phyloP scores from a whole-genome alignment of 1,140 invertebrate genomes.

The Rhagoletis zephyria region DNA sequence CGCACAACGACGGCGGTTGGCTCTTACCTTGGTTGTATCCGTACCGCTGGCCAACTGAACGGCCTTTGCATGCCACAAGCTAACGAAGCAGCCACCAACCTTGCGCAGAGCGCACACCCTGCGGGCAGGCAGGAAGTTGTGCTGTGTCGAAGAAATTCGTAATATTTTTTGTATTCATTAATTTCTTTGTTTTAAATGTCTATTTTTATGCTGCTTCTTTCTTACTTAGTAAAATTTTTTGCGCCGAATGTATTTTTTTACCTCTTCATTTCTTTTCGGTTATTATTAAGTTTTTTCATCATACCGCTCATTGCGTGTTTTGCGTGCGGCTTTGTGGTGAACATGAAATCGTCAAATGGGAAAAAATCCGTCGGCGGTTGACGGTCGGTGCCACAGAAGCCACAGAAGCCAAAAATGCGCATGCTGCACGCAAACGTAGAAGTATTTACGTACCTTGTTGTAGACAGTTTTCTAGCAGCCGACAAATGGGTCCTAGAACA shows the following conservation, averaged over 20 bases:
- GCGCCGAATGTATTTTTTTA: slow-evolving; percentile 40
- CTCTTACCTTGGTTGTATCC: background rate
- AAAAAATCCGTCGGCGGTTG: slow-evolving; percentile 36
- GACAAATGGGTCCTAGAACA: background rate
- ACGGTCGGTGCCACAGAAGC: background rate
- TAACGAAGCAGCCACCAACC: background rate
- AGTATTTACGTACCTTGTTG: background rate
- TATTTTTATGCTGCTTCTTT: slow-evolving; percentile 14
- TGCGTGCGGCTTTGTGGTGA: slow-evolving; percentile 31
- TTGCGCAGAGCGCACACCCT: slow-evolving; percentile 20
- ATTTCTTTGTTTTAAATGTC: slow-evolving; percentile 43
- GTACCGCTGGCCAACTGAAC: slow-evolving; percentile 26
- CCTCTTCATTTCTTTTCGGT: background rate
- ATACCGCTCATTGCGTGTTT: slow-evolving; percentile 23
- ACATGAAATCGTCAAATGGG: background rate
- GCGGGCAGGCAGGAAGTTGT: slow-evolving; percentile 50
- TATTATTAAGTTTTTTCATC: slow-evolving; percentile 39
- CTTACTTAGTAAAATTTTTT: background rate
- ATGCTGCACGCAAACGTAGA: slow-evolving; percentile 5
- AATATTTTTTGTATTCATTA: slow-evolving; percentile 27
- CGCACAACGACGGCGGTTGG: background rate
- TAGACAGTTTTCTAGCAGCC: background rate
- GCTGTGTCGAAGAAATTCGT: slow-evolving; percentile 38
- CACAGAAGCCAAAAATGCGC: background rate
- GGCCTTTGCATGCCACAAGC: slow-evolving; percentile 41